Conservation (phyloP, 2,797 vertebrate species). For the Masticophis lateralis region DNA sequence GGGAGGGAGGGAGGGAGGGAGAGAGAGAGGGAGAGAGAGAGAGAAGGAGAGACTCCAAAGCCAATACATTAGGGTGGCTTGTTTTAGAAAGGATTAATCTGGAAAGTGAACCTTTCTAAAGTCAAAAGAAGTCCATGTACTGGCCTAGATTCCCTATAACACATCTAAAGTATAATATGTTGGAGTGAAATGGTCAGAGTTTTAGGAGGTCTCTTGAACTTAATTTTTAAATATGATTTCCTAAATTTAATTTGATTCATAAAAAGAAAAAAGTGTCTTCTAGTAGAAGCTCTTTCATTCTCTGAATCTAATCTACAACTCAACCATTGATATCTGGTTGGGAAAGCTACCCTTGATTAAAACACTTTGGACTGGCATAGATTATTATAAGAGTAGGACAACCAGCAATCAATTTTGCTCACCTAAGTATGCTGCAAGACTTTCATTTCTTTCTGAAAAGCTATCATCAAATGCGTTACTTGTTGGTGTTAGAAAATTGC, state of each 20-base stretch:
- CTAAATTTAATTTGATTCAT: neutral
- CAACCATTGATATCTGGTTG: neutral
- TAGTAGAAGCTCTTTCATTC: neutral
- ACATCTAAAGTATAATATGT: neutral
- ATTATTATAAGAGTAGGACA: neutral
- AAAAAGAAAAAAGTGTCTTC: neutral
- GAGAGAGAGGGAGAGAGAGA: no score
- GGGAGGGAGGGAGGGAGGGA: no score
- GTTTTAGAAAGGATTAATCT: neutral
- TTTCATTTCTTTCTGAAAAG: constrained; percentile 74
- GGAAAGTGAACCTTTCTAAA: neutral
- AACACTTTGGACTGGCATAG: neutral
- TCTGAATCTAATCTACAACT: neutral
- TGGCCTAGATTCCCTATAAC: neutral
- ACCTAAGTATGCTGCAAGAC: constrained; percentile 91
- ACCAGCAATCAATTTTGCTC: constrained; percentile 53
- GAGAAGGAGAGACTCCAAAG: neutral
- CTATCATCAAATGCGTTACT: constrained; percentile 79
- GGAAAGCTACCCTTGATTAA: neutral
- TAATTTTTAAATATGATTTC: neutral
- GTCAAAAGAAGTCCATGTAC: neutral
- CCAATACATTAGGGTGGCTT: neutral
- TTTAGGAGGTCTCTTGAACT: neutral
- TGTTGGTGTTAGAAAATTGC: constrained; percentile 66
- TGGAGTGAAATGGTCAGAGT: neutral